Evolutionary conservation across 2,113 vertebrate species (phyloP), one percentile per base, ranked within the genome.

Genomic region (Aphyosemion australe): DNA sequence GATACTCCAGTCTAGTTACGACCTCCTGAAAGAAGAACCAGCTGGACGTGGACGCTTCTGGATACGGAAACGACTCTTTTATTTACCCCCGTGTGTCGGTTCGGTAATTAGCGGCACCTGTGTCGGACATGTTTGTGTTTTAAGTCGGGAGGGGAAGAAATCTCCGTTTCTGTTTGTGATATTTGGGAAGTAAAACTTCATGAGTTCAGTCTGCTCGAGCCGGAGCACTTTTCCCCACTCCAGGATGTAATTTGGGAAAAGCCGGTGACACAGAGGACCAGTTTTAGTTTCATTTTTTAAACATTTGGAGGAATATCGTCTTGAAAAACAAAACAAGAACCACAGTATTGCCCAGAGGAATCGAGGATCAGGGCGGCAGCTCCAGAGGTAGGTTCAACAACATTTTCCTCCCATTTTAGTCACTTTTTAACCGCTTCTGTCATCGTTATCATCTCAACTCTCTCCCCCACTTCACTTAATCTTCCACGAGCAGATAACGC

Each of bases 231-330:
- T 64, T 49, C 18, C 8, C 12, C 57, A 4, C 31, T 15, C 1
- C 64, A 52, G 72, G 82, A 88, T 84, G 79, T 84, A 54, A 68
- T 60, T 6, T 70, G 42, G 74, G 58, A 71, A 84, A 39, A 37
- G 50, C 15, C n/a, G 32, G n/a, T 2, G 39, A 45, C 56, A 1
- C 18, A 1, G 16, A 48, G 48, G 63, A 64, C 18, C 2, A 50
- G 13, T 67, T 76, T 74, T 3, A n/a, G 31, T 18, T 32, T 6
- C 3, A 6, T 46, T 62, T 57, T 62, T 66, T 45, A 58, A n/a
- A 0, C 3, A 3, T 61, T 58, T 58, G 47, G 0, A 15, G 13
- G 66, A 75, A 70, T 83, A 74, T 42, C 31, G 56, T 6, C 12
- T 21, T 26, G n/a, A n/a, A 26, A 26, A 26, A 26, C 26, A 2